Conservation (phyloP, 2,888 invertebrate genomes). For the Sialis fuliginosa region DNA sequence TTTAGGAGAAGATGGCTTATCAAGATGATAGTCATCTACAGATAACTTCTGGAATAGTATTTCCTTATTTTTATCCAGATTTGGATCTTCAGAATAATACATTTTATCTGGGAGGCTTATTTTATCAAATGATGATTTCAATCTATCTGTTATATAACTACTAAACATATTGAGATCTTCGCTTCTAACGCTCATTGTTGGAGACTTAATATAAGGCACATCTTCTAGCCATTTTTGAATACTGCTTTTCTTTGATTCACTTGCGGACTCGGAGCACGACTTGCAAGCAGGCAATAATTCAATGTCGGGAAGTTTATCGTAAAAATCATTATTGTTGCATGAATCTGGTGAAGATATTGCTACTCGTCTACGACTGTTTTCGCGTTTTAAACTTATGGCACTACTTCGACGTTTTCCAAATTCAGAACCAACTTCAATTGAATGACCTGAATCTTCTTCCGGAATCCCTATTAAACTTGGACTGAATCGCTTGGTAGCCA, state of each 20-base stretch:
- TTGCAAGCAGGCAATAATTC: conserved; percentile 29
- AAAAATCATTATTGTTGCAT: conserved; percentile 12
- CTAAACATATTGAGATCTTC: conserved; percentile 4
- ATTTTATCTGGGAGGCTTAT: conserved; percentile 3
- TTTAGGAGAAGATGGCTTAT: not conserved
- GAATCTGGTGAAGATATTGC: conserved; percentile 8
- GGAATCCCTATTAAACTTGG: conserved; percentile 66
- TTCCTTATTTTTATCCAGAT: not conserved
- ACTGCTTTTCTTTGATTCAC: conserved; percentile 55
- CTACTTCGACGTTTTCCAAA: conserved; percentile 32
- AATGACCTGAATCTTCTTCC: conserved; percentile 48
- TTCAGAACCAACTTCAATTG: conserved; percentile 26
- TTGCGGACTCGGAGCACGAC: conserved; percentile 31
- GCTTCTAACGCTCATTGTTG: conserved; percentile 3
- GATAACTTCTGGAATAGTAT: not conserved
- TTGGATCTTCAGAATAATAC: conserved; percentile 1
- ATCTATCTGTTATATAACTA: conserved; percentile 1
- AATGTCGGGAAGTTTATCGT: conserved; percentile 27
- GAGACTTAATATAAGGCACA: conserved; percentile 31
- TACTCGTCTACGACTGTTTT: conserved; percentile 38
- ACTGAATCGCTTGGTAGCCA: conserved; percentile 61
- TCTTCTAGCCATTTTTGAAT: conserved; percentile 62
- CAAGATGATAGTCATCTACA: not conserved
- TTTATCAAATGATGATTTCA: conserved; percentile 4
- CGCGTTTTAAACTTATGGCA: conserved; percentile 37